Percentiles rank a stretch among this genome's conserved stretches.
phyloP scores from a whole-genome alignment of 1,140 invertebrate species.

The Gonioctena quinquepunctata region DNA sequence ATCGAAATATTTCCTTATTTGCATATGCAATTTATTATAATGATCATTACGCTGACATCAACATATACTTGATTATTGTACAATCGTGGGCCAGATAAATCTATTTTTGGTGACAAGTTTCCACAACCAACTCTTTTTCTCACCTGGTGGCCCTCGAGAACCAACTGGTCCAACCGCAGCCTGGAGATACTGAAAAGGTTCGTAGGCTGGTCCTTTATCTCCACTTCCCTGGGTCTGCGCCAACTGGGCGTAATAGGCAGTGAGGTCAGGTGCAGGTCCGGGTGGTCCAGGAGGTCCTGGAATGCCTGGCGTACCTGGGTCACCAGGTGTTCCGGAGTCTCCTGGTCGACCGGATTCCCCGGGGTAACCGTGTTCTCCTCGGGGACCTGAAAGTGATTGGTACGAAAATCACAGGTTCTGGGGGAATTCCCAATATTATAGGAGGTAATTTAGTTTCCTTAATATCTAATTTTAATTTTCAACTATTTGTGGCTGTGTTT shows the following conservation, averaged over 20 bases:
- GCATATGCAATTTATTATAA: no score
- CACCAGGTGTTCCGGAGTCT: conserved; percentile 63
- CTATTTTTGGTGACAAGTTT: no score
- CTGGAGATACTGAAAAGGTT: conserved; percentile 76
- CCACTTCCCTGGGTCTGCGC: conserved; percentile 66
- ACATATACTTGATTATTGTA: no score
- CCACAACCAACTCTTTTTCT: not conserved
- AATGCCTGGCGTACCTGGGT: conserved; percentile 65
- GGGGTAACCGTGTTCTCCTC: conserved; percentile 50
- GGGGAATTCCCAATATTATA: no score
- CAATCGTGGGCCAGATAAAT: no score
- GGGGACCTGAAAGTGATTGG: conserved; percentile 39
- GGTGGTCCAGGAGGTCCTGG: conserved; percentile 72
- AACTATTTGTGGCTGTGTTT: no score
- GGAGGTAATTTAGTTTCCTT: no score
- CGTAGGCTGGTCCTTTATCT: conserved; percentile 73
- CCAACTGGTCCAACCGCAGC: conserved; percentile 76
- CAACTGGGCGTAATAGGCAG: conserved; percentile 68
- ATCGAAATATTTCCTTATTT: no score
- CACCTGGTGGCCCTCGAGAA: conserved; percentile 65
- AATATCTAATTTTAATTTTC: no score
- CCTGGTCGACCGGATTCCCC: conserved; percentile 65
- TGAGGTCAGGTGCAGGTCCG: conserved; percentile 75
- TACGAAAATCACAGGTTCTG: not conserved
- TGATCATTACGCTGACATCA: no score